Evolutionary conservation across 2,797 vertebrate genomes (phyloP).

Genomic region (Todus mexicanus): DNA sequence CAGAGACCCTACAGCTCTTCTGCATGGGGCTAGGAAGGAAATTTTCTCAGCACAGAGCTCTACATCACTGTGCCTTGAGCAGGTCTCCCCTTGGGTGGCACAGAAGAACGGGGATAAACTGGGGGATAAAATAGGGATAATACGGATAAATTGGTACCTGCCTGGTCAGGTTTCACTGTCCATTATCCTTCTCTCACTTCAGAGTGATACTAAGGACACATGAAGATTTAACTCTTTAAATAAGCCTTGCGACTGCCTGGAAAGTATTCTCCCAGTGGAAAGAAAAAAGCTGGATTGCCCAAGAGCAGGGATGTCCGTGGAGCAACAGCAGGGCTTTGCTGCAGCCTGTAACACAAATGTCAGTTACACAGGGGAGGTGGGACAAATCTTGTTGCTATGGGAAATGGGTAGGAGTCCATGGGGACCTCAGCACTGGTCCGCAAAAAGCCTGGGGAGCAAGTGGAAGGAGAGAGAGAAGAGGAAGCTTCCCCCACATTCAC

Average conservation of each 20-base stretch:
- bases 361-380: neutral
- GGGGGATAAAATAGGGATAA: no score
- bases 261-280: neutral
- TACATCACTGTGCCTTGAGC: neutral
- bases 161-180: neutral
- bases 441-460: neutral
- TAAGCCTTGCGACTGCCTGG: neutral
- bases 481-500: fast-evolving
- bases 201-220: neutral
- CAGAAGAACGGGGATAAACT: neutral
- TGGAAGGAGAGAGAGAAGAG: neutral
- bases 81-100: neutral
- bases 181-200: neutral
- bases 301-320: neutral
- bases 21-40: neutral
- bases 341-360: neutral
- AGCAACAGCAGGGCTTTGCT: neutral
- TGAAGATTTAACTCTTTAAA: neutral
- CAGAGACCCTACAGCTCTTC: neutral
- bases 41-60: neutral
- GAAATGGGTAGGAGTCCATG: neutral
- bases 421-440: neutral
- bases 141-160: neutral
- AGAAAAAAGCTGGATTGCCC: neutral
- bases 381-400: neutral